These are phyloP conservation scores for Salvator merianae DNA, from an alignment of 2,113 vertebrate species.

Conservation along the genomic window DNA sequence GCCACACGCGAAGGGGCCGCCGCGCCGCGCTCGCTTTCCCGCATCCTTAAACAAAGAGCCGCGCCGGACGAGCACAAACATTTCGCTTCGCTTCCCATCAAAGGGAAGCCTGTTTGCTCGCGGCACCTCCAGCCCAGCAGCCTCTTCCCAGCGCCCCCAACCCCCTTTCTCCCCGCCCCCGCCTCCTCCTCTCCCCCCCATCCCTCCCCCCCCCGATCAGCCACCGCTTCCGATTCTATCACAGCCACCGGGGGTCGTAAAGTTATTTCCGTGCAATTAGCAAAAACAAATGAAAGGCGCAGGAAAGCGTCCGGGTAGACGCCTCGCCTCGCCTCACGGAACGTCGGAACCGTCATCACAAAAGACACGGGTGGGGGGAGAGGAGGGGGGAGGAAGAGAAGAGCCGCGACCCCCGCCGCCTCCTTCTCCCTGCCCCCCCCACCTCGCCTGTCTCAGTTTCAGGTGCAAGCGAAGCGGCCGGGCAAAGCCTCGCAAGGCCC, in stretches of 20 bases:
- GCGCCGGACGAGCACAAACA: background rate
- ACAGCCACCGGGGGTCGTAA: background rate
- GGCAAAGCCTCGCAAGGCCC: background rate
- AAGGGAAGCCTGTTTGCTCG: background rate
- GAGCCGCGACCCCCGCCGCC: background rate
- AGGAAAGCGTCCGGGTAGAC: too few relatives aligned
- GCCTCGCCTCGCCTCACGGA: background rate
- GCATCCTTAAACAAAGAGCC: slow-evolving; percentile 23
- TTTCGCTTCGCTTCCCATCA: background rate
- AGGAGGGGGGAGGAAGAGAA: fast-evolving
- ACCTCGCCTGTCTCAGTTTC: too few relatives aligned
- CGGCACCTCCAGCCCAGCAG: background rate
- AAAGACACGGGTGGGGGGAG: background rate
- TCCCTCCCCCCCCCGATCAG: too few relatives aligned
- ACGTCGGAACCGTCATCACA: background rate
- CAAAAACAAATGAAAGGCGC: background rate
- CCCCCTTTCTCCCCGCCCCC: background rate
- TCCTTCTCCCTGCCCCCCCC: background rate
- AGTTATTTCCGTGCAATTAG: slow-evolving; percentile 35
- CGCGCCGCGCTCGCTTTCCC: background rate
- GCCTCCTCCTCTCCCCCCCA: background rate
- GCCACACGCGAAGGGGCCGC: background rate
- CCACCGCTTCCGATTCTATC: slow-evolving; percentile 24
- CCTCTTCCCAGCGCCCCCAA: too few relatives aligned
- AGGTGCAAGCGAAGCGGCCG: background rate